Conservation (phyloP, 2,113 vertebrate genomes). For the Platycercus adscitus region DNA sequence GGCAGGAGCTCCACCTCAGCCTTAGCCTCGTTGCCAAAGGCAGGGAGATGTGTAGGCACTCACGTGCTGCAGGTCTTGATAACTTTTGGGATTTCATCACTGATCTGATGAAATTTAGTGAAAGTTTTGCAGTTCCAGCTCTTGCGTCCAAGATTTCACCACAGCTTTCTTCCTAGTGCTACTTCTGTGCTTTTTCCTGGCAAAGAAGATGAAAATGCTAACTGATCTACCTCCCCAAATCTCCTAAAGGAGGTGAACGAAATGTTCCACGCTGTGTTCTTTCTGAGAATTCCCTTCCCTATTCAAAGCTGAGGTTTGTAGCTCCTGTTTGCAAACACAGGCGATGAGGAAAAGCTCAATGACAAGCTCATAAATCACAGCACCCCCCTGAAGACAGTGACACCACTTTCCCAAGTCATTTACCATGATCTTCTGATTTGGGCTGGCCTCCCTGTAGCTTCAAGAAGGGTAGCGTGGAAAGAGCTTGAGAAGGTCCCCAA, state of each 20-base stretch:
- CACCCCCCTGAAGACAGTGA: not conserved
- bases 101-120: not conserved
- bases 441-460: accelerated
- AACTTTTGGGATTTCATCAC: not conserved
- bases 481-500: not conserved
- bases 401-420: not conserved
- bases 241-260: not conserved
- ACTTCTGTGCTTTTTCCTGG: not conserved
- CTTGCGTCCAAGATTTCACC: not conserved
- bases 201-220: not conserved
- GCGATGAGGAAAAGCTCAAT: not conserved
- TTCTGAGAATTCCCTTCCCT: not conserved
- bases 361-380: not conserved
- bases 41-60: not conserved
- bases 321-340: not conserved
- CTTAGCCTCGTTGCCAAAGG: not conserved
- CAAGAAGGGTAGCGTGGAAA: not conserved
- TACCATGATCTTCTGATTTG: not conserved
- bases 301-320: not conserved
- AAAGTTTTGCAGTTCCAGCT: not conserved
- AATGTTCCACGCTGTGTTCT: not conserved
- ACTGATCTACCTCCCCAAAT: not conserved
- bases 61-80: accelerated
- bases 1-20: not conserved
- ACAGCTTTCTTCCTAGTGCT: not conserved